These are phyloP conservation scores for Siniperca obscura DNA, from an alignment of 2,797 vertebrate species.

Conservation along the genomic window DNA sequence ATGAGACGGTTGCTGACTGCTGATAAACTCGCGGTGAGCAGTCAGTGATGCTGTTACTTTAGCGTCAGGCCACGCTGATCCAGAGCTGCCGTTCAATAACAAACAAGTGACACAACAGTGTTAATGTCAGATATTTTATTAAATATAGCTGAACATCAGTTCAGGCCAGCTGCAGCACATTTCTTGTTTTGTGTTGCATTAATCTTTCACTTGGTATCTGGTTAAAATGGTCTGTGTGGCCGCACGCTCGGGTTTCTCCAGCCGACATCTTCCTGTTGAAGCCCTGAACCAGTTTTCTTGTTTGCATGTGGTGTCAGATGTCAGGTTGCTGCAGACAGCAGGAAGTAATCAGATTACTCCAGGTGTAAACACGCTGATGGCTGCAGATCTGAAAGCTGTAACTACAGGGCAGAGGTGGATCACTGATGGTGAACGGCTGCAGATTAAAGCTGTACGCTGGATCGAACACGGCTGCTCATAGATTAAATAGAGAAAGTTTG, in stretches of 20 bases:
- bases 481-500: no score
- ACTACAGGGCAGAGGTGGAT: slow-evolving; percentile 17
- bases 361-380: background rate
- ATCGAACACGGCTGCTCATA: no score
- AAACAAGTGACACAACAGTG: no score
- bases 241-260: background rate
- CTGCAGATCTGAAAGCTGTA: background rate
- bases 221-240: background rate
- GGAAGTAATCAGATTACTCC: slow-evolving; percentile 47
- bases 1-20: no score
- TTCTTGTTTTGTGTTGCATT: background rate
- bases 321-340: background rate
- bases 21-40: background rate
- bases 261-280: background rate
- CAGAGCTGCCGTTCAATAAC: no score
- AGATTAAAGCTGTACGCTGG: background rate
- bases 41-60: background rate
- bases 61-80: background rate
- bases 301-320: slow-evolving; percentile 10
- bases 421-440: background rate
- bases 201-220: background rate
- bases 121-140: no score
- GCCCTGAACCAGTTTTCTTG: background rate
- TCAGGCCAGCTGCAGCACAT: no score
- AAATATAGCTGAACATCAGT: no score